A percentile compares a stretch with the other conserved stretches of the same genome.
phyloP scores from a whole-genome alignment of 2,113 vertebrate genomes.

The Melanotaenia duboulayi region DNA sequence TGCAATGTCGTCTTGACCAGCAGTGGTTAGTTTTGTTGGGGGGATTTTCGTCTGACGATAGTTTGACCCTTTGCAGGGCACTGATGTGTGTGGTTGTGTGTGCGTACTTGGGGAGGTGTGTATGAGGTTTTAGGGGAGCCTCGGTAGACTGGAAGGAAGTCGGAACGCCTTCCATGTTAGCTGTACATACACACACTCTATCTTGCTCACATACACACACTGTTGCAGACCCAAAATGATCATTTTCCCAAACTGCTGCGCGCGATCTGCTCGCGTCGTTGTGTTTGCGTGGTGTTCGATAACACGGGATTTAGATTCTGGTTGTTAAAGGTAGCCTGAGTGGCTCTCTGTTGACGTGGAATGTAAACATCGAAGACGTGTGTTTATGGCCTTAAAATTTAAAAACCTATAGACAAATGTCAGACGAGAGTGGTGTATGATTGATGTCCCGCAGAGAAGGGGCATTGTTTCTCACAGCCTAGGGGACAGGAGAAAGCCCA shows the following conservation, averaged over 20 bases:
- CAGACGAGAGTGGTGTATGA: slow-evolving; percentile 74
- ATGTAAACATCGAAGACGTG: slow-evolving; percentile 71
- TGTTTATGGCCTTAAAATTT: slow-evolving; percentile 67
- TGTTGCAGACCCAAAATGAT: slow-evolving; percentile 51
- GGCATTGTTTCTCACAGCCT: slow-evolving; percentile 75
- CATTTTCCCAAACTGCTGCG: slow-evolving; percentile 51
- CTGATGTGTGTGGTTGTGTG: slow-evolving; percentile 29
- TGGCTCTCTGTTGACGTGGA: slow-evolving; percentile 69
- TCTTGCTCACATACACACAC: slow-evolving; percentile 4
- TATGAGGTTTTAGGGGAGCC: slow-evolving; percentile 29
- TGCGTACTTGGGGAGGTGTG: slow-evolving; percentile 29
- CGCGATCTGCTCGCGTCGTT: slow-evolving; percentile 53
- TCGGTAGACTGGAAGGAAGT: slow-evolving; percentile 53
- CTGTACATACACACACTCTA: background rate
- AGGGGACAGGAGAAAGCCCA: slow-evolving; percentile 70
- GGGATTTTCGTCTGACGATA: slow-evolving; percentile 40
- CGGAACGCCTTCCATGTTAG: slow-evolving; percentile 41
- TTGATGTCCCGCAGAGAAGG: slow-evolving; percentile 74
- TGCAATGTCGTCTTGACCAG: slow-evolving; percentile 35
- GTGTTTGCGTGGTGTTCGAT: slow-evolving; percentile 58
- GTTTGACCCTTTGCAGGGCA: slow-evolving; percentile 63
- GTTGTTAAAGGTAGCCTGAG: slow-evolving; percentile 68
- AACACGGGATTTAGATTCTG: slow-evolving; percentile 57
- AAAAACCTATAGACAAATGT: slow-evolving; percentile 77
- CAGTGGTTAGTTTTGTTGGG: slow-evolving; percentile 41